Base-by-base conservation (phyloP, 2,888 invertebrate species). In the Nomada lathburiana region DNA sequence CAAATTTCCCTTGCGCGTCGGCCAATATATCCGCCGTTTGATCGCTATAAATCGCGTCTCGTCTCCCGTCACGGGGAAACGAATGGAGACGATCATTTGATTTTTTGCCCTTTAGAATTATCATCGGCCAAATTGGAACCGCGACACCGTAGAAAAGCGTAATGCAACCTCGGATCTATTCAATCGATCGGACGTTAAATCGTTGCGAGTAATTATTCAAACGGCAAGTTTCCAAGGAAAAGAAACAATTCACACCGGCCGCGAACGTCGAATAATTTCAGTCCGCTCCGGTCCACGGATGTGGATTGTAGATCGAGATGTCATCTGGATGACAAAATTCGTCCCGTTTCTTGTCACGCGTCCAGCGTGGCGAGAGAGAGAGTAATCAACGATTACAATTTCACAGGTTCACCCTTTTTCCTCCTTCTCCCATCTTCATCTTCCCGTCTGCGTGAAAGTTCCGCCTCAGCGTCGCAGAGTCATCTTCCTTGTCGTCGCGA, bases 401-500 rank as follows among this genome's bases (percentile, higher is more conserved):
- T 65, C 77, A 44, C 70, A 7, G 65, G 11, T 44, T 20, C 50
- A 29, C 23, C 62, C 42, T 57, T 68, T 68, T 68, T 50, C 53
- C n/a, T 16, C 44, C 1, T 10, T 20, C 36, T 16, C 2, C 60
- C 18, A 50, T 50, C 20, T 44, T 60, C 36, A 0, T 36, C 36
- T 36, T 29, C 13, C 13, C 4, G 52, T 42, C 47, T 53, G 60
- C 23, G 63, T 20, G 53, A 59, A 72, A 63, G 64, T 64, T 59
- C 50, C 72, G 59, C 10, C 76, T 44, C 60, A 44, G 16, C 64
- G 23, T 26, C 36, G 50, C 59, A 52, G 20, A 20, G 53, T 77
- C 77, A 50, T 77, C 74, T 67, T 67, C 60, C 59, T 53, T 36
- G 78, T 75, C 78, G 78, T 68, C 67, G 67, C 55, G 74, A 78